A percentile compares a stretch with the other conserved stretches of the same genome.
Evolutionary conservation across 2,888 invertebrate genomes (phyloP).

Genomic region (Ectobius pallidus): DNA sequence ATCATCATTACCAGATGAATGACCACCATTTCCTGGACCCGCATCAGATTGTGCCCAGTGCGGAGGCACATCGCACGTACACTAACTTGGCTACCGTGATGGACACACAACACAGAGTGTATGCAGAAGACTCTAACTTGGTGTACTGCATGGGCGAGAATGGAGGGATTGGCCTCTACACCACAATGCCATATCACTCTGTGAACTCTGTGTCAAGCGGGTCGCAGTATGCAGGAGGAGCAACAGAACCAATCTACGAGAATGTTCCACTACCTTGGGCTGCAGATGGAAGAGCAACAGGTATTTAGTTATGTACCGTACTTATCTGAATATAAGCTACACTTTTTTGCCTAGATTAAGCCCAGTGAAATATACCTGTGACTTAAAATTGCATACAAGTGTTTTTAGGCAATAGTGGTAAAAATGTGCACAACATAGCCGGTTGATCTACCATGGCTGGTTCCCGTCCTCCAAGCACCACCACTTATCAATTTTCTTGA

Average conservation of each 20-base stretch:
- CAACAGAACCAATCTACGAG: conserved; percentile 80
- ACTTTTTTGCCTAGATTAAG: too few species aligned
- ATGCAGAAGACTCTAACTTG: conserved; percentile 47
- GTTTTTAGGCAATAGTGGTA: too few species aligned
- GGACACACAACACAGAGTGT: conserved; percentile 37
- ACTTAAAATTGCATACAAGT: too few species aligned
- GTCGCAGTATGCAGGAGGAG: conserved; percentile 11
- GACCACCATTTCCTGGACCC: conserved; percentile 34
- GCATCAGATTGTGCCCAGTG: conserved; percentile 49
- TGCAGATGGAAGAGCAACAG: conserved; percentile 48
- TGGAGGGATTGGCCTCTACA: conserved; percentile 40
- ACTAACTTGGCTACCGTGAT: conserved; percentile 70
- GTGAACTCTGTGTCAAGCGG: conserved; percentile 30
- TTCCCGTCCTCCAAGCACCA: too few species aligned
- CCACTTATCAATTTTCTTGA: too few species aligned
- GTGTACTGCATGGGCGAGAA: conserved; percentile 46
- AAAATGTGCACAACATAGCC: too few species aligned
- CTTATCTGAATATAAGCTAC: too few species aligned
- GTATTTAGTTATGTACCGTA: background rate
- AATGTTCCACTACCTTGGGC: conserved; percentile 78
- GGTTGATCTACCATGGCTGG: too few species aligned
- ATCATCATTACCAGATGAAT: conserved; percentile 36
- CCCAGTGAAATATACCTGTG: too few species aligned
- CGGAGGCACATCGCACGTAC: conserved; percentile 71
- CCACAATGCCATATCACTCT: conserved; percentile 35